Conservation (phyloP, 2,113 vertebrate genomes). For the Petroica traversi region DNA sequence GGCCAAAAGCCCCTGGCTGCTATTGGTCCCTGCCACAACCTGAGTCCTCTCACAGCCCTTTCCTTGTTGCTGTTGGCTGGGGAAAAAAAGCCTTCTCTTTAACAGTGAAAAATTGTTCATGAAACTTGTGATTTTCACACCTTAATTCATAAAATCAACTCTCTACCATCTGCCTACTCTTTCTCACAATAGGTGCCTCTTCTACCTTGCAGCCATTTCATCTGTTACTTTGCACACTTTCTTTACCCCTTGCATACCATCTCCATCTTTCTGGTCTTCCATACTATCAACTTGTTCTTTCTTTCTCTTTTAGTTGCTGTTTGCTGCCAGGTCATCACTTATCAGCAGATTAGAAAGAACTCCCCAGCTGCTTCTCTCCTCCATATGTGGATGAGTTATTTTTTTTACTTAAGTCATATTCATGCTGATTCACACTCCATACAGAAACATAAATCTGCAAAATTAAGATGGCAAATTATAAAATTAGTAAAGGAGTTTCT, state of each 20-base stretch:
- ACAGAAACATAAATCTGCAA: neutral
- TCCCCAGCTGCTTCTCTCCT: neutral
- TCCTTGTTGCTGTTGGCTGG: neutral
- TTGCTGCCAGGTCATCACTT: neutral
- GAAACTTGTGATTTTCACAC: neutral
- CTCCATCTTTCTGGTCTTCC: neutral
- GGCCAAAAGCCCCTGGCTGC: neutral
- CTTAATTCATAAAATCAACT: neutral
- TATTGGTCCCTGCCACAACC: neutral
- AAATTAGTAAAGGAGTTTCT: neutral
- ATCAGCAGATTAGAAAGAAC: neutral
- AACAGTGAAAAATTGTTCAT: neutral
- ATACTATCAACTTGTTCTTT: neutral
- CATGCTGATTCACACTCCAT: neutral
- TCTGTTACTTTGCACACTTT: neutral
- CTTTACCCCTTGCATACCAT: neutral
- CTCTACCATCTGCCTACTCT: neutral
- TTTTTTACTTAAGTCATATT: neutral
- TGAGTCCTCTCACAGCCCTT: neutral
- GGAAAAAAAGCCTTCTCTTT: neutral
- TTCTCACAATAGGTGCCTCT: neutral
- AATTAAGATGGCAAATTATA: neutral
- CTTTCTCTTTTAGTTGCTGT: neutral
- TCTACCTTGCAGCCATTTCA: neutral
- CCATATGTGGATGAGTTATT: neutral